A percentile compares a stretch with the other conserved stretches of the same genome.
Evolutionary conservation across 2,113 vertebrate genomes (phyloP).

Genomic region (Oryzias javanicus): DNA sequence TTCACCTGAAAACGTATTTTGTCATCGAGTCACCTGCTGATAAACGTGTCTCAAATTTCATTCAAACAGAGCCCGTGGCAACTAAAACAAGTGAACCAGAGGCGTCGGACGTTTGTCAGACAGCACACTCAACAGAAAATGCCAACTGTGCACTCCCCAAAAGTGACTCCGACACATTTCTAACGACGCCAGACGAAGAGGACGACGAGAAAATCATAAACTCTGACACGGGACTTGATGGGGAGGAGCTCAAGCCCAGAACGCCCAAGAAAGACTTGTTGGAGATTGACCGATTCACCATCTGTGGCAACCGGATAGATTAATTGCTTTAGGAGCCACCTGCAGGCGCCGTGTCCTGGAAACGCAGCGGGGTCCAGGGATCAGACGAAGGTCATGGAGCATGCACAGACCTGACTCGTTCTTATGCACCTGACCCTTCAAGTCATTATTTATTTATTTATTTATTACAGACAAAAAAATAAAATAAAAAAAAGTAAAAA

Average conservation of each 20-base stretch:
- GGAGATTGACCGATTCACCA: slow-evolving; percentile 98
- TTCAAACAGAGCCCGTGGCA: slow-evolving; percentile 68
- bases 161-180: slow-evolving; percentile 90
- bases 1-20: not conserved
- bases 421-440: slow-evolving; percentile 46
- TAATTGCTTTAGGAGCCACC: slow-evolving; percentile 63
- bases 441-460: slow-evolving; percentile 80
- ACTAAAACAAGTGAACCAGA: slow-evolving; percentile 74
- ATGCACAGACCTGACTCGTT: slow-evolving; percentile 37
- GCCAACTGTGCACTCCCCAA: slow-evolving; percentile 79
- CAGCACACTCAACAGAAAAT: slow-evolving; percentile 74
- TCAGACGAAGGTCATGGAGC: slow-evolving; percentile 47
- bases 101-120: slow-evolving; percentile 79
- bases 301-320: slow-evolving; percentile 98
- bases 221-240: slow-evolving; percentile 70
- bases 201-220: slow-evolving; percentile 82
- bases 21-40: not conserved
- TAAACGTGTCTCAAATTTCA: slow-evolving; percentile 13
- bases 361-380: slow-evolving; percentile 52
- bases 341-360: slow-evolving; percentile 21
- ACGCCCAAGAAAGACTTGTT: slow-evolving; percentile 92
- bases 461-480: slow-evolving; percentile 62
- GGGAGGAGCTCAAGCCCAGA: slow-evolving; percentile 83
- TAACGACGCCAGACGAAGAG: slow-evolving; percentile 94
- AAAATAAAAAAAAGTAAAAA: slow-evolving; percentile 33